A percentile compares a stretch with the other conserved stretches of the same genome.
These are phyloP conservation scores for Uloborus plumipes DNA, from an alignment of 2,888 invertebrate genomes.

Conservation along the genomic window DNA sequence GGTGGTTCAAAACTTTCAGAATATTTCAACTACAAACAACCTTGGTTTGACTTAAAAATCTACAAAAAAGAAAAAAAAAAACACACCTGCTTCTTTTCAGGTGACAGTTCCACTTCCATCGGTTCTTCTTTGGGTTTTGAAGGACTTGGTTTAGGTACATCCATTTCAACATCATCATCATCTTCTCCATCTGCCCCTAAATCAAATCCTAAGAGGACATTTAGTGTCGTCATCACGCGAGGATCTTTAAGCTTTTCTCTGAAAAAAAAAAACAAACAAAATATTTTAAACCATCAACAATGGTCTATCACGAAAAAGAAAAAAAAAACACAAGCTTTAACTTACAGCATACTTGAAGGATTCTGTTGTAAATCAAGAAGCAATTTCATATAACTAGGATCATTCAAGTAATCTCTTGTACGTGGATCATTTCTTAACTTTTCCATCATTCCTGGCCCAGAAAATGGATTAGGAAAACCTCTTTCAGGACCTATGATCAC, in stretches of 20 bases:
- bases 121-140: slow-evolving; percentile 54
- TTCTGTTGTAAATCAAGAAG: slow-evolving; percentile 77
- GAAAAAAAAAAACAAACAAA: slow-evolving; percentile 33
- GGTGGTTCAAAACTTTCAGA: too few relatives aligned
- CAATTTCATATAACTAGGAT: slow-evolving; percentile 80
- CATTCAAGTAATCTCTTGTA: slow-evolving; percentile 80
- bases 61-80: too few relatives aligned
- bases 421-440: slow-evolving; percentile 80
- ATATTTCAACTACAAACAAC: too few relatives aligned
- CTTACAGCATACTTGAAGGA: slow-evolving; percentile 75
- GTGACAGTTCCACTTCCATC: slow-evolving; percentile 72
- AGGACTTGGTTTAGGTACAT: slow-evolving; percentile 67
- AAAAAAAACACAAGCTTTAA: background rate
- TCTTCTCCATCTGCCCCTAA: slow-evolving; percentile 74
- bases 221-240: slow-evolving; percentile 79
- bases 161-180: slow-evolving; percentile 75
- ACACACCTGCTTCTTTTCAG: slow-evolving; percentile 74
- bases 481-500: slow-evolving; percentile 3
- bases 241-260: slow-evolving; percentile 77
- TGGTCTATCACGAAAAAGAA: too few relatives aligned
- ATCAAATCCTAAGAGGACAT: slow-evolving; percentile 79
- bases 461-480: slow-evolving; percentile 75
- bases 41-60: too few relatives aligned
- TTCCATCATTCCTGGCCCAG: slow-evolving; percentile 75
- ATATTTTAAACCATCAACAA: too few relatives aligned